A percentile compares a stretch with the other conserved stretches of the same genome.
Conservation (phyloP, 2,113 vertebrate genomes). For the Python bivittatus region DNA sequence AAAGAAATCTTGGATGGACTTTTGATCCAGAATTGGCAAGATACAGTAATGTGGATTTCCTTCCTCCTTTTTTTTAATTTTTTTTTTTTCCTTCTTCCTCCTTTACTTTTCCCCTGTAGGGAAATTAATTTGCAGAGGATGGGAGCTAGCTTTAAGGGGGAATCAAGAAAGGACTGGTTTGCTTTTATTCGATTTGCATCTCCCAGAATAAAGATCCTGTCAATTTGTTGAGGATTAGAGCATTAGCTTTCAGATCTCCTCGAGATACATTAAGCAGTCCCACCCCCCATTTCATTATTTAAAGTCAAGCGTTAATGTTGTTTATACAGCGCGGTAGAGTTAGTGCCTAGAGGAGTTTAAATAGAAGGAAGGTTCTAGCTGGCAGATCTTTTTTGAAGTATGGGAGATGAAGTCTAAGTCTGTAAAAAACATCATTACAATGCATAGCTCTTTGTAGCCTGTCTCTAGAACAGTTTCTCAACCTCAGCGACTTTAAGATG, state of each 20-base stretch:
- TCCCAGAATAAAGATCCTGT: conserved; percentile 16
- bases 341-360: background rate
- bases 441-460: background rate
- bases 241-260: conserved; percentile 15
- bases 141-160: background rate
- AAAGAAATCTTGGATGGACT: background rate
- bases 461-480: too few species aligned
- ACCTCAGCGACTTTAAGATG: too few species aligned
- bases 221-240: conserved; percentile 25
- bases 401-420: background rate
- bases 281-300: background rate
- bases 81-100: background rate
- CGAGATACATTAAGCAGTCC: conserved; percentile 19
- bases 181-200: conserved; percentile 21
- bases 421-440: background rate
- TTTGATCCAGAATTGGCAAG: conserved; percentile 11
- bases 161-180: background rate
- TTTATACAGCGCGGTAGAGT: conserved; percentile 1
- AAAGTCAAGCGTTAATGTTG: background rate
- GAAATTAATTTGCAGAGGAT: background rate
- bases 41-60: background rate
- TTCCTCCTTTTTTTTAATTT: background rate
- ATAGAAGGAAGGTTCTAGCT: background rate
- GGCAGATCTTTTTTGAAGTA: background rate
- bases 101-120: background rate